Evolutionary conservation across 35 echinoderm and acorn worm genomes (phyloP).

Genomic region (Lytechinus pictus): DNA sequence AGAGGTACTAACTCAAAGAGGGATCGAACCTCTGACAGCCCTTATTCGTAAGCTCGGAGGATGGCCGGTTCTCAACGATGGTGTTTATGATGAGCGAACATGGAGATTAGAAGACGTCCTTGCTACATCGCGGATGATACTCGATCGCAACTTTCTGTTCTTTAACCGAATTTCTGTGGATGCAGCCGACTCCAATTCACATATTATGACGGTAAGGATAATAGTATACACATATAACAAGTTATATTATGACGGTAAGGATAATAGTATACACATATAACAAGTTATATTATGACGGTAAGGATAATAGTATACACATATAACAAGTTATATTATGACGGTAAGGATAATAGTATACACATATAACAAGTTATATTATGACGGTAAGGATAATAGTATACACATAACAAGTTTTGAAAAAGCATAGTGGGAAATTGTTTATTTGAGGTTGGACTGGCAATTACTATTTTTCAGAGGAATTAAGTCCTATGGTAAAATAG

Average conservation of each 20-base stretch:
- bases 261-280: too few species aligned
- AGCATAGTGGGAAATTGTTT: too few species aligned
- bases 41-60: conserved; percentile 66
- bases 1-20: not conserved
- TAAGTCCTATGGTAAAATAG: too few species aligned
- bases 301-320: too few species aligned
- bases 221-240: not conserved
- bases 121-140: conserved; percentile 54
- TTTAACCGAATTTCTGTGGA: conserved; percentile 43
- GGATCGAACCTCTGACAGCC: conserved; percentile 55
- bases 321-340: too few species aligned
- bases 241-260: too few species aligned
- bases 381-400: not conserved
- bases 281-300: too few species aligned
- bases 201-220: conserved; percentile 67
- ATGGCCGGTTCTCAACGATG: conserved; percentile 83
- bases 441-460: too few species aligned
- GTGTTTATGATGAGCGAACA: conserved; percentile 57
- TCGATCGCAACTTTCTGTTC: conserved; percentile 57
- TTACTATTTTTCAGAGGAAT: too few species aligned
- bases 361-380: conserved; percentile 43
- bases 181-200: conserved; percentile 49
- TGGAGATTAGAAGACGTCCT: conserved; percentile 72
- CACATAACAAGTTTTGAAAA: too few species aligned
- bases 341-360: too few species aligned